A percentile compares a stretch with the other conserved stretches of the same genome.
Conservation (phyloP, 1,140 invertebrate genomes). For the Notospermus geniculatus region DNA sequence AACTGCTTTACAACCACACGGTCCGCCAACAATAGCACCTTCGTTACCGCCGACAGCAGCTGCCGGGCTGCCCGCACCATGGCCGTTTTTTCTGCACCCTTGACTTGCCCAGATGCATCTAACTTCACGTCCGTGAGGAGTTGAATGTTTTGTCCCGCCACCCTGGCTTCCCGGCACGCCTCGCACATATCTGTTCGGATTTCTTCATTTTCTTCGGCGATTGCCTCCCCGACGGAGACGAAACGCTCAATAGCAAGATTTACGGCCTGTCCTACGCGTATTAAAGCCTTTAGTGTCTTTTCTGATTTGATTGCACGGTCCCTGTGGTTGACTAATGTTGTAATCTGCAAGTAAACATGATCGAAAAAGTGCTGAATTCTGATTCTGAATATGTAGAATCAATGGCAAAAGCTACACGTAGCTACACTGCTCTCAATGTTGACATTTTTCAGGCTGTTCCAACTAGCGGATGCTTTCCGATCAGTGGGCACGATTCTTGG, state of each 20-base stretch:
- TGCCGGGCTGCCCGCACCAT: slow-evolving; percentile 88
- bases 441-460: too few relatives aligned
- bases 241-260: slow-evolving; percentile 96
- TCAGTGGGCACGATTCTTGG: too few relatives aligned
- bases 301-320: slow-evolving; percentile 61
- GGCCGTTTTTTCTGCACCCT: slow-evolving; percentile 50
- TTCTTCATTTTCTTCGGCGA: slow-evolving; percentile 96
- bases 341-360: slow-evolving; percentile 70
- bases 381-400: too few relatives aligned
- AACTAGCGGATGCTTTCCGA: too few relatives aligned
- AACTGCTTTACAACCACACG: slow-evolving; percentile 97
- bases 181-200: slow-evolving; percentile 97
- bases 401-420: too few relatives aligned
- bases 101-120: slow-evolving; percentile 30
- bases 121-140: slow-evolving; percentile 70
- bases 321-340: slow-evolving; percentile 75
- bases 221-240: slow-evolving; percentile 95
- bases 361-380: slow-evolving; percentile 1
- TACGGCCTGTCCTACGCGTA: slow-evolving; percentile 90
- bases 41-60: slow-evolving; percentile 89
- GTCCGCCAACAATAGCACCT: slow-evolving; percentile 96
- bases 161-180: slow-evolving; percentile 92
- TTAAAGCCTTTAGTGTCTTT: slow-evolving; percentile 70
- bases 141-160: slow-evolving; percentile 86
- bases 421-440: too few relatives aligned